These are phyloP conservation scores for Plebejus melissa DNA, from an alignment of 2,888 invertebrate genomes.

Conservation along the genomic window DNA sequence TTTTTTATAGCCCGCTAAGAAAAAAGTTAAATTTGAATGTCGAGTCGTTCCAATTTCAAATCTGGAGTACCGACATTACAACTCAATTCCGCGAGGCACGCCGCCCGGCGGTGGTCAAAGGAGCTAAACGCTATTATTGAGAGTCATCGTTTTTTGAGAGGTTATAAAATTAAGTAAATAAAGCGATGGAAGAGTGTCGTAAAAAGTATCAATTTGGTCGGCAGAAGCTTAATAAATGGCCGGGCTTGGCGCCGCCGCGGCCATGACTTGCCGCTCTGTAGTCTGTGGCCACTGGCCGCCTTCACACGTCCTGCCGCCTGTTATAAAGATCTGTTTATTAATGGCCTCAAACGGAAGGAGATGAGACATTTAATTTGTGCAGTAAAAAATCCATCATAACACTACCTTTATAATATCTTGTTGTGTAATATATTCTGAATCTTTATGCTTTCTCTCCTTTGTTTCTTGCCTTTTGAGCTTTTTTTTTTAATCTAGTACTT, in stretches of 20 bases:
- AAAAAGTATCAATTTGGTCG: conserved; percentile 58
- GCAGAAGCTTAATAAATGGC: conserved; percentile 64
- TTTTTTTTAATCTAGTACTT: background rate
- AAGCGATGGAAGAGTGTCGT: conserved; percentile 40
- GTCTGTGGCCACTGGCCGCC: conserved; percentile 38
- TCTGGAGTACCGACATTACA: background rate
- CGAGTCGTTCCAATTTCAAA: background rate
- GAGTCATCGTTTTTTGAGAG: conserved; percentile 27
- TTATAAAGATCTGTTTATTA: conserved; percentile 31
- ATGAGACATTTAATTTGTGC: conserved; percentile 16
- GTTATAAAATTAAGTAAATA: conserved; percentile 39
- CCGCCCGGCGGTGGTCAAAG: background rate
- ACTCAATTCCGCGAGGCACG: conserved; percentile 18
- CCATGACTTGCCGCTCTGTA: conserved; percentile 65
- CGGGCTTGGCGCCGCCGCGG: conserved; percentile 55
- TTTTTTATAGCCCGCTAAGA: background rate
- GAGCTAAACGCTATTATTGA: conserved; percentile 23
- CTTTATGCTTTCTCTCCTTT: background rate
- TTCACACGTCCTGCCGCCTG: conserved; percentile 46
- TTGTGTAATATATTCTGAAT: background rate
- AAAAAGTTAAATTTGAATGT: background rate
- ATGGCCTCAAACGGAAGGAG: conserved; percentile 21
- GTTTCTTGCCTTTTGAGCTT: background rate
- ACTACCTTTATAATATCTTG: background rate
- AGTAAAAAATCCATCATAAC: conserved; percentile 2